Evolutionary conservation across 2,797 vertebrate species (phyloP).

Genomic region (Clarias fuscus): DNA sequence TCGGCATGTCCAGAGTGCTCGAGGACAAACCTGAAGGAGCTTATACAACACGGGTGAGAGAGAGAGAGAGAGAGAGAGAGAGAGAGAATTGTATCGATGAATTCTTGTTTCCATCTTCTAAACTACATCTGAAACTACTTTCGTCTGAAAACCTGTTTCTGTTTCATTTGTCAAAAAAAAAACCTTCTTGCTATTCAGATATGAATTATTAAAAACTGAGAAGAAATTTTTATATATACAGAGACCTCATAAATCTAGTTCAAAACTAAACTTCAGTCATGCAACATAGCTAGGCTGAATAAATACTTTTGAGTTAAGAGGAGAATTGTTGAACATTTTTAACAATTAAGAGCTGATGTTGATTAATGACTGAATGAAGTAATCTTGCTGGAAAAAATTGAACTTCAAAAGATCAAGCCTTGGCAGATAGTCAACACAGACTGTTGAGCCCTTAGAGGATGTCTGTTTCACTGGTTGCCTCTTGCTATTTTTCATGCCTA

Average conservation of each 20-base stretch:
- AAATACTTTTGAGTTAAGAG: not conserved
- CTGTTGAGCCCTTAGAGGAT: not conserved
- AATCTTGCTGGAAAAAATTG: not conserved
- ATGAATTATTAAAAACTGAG: not conserved
- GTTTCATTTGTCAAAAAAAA: not conserved
- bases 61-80: slow-evolving; percentile 12
- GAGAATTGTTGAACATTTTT: slow-evolving; percentile 12
- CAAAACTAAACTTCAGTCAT: slow-evolving; percentile 11
- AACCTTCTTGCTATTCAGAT: not conserved
- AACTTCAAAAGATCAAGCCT: not conserved
- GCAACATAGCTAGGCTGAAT: not conserved
- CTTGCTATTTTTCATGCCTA: not conserved
- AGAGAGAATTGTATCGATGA: not conserved
- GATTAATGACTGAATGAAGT: slow-evolving; percentile 27
- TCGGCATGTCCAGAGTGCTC: slow-evolving; percentile 58
- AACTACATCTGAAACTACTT: slow-evolving; percentile 1
- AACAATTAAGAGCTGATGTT: slow-evolving; percentile 16
- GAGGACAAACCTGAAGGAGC: slow-evolving; percentile 57
- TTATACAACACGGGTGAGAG: slow-evolving; percentile 54
- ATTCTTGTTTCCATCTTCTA: not conserved
- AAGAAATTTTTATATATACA: slow-evolving; percentile 14
- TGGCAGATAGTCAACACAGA: not conserved
- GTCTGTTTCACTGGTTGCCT: not conserved
- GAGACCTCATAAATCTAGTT: not conserved
- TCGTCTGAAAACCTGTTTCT: not conserved